Conservation (phyloP, 2,113 vertebrate species). For the Cebidichthys violaceus region DNA sequence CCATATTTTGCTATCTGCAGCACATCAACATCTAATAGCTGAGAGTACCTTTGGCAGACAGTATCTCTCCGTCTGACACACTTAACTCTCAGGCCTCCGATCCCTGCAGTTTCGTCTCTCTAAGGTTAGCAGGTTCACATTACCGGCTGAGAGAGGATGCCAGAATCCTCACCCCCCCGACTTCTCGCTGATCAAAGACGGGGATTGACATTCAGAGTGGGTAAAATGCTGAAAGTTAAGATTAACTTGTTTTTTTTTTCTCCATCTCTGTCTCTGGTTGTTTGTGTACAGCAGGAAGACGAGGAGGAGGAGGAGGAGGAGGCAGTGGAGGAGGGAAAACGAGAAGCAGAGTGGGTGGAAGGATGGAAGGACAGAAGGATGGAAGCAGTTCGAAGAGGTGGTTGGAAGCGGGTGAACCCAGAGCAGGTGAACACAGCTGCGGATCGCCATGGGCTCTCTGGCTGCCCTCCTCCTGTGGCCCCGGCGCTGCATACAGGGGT, state of each 20-base stretch:
- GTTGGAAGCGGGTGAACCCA: constrained; percentile 81
- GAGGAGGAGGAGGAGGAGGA: constrained; percentile 64
- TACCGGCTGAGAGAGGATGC: constrained; percentile 76
- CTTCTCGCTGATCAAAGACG: constrained; percentile 79
- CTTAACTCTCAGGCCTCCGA: constrained; percentile 80
- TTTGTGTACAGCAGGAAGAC: constrained; percentile 79
- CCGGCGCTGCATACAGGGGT: constrained; percentile 73
- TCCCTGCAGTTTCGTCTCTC: constrained; percentile 75
- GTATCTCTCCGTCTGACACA: constrained; percentile 77
- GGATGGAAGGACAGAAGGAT: constrained; percentile 73
- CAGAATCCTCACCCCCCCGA: constrained; percentile 80
- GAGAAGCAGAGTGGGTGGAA: constrained; percentile 77
- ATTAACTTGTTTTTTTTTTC: constrained; percentile 81
- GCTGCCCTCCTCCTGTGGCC: constrained; percentile 78
- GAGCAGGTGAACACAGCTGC: constrained; percentile 85
- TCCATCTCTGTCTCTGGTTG: constrained; percentile 74
- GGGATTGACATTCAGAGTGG: constrained; percentile 78
- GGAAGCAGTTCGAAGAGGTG: constrained; percentile 75
- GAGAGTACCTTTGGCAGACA: constrained; percentile 79
- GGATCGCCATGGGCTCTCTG: constrained; percentile 84
- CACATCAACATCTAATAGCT: constrained; percentile 77
- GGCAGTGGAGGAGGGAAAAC: constrained; percentile 72
- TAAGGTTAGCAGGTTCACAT: constrained; percentile 83
- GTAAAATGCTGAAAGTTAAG: constrained; percentile 80
- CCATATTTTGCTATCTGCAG: constrained; percentile 72